phyloP scores from a whole-genome alignment of 2,888 invertebrate species.

The Drosophila multiciliata region DNA sequence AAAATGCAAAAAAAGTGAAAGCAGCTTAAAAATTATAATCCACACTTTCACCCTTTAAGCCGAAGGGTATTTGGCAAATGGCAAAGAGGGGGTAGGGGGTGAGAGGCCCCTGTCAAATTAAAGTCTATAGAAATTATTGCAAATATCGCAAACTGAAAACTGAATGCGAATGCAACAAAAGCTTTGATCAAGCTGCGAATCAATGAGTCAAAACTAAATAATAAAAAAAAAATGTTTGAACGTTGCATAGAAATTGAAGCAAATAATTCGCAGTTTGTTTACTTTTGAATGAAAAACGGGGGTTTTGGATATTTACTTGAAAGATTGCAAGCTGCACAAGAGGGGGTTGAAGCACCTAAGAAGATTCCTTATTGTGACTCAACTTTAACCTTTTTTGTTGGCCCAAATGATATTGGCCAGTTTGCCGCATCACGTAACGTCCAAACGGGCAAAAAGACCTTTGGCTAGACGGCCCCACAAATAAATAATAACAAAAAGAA shows the following conservation, averaged over 20 bases:
- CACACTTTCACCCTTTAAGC: constrained; percentile 77
- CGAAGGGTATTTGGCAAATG: constrained; percentile 22
- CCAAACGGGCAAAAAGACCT: constrained; percentile 43
- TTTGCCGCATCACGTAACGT: constrained; percentile 63
- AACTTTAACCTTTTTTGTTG: constrained; percentile 40
- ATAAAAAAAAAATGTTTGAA: neutral
- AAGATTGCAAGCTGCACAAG: constrained; percentile 27
- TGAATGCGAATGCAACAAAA: constrained; percentile 57
- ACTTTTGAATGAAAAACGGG: constrained; percentile 21
- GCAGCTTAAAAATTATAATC: constrained; percentile 79
- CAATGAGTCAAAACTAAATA: constrained; percentile 62
- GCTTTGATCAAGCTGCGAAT: constrained; percentile 56
- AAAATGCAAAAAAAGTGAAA: constrained; percentile 63
- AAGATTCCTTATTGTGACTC: neutral
- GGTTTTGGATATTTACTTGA: neutral
- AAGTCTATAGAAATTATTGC: constrained; percentile 29
- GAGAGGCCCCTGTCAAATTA: constrained; percentile 22
- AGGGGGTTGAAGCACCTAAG: constrained; percentile 13
- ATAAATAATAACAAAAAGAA: neutral
- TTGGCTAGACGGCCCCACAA: constrained; percentile 37
- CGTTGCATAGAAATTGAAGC: constrained; percentile 21
- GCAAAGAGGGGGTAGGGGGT: constrained; percentile 7
- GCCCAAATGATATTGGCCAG: constrained; percentile 39
- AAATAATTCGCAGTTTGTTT: constrained; percentile 37
- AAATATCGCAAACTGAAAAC: constrained; percentile 43